phyloP scores from a whole-genome alignment of 2,888 invertebrate genomes.

The Altica lythri region DNA sequence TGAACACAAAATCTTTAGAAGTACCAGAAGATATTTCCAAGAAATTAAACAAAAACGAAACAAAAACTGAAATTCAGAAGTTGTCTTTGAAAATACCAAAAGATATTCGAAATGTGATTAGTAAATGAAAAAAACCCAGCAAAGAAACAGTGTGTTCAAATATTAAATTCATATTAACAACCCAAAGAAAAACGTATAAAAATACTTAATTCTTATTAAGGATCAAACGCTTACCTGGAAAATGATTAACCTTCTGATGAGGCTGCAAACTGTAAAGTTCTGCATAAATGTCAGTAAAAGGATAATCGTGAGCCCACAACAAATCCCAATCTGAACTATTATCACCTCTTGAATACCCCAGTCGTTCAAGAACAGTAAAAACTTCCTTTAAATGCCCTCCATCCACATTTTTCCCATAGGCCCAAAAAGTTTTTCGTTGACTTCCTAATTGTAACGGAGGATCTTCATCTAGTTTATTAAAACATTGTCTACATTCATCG shows the following conservation, averaged over 20 bases:
- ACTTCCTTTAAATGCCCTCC: conserved; percentile 81
- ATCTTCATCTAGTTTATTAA: conserved; percentile 32
- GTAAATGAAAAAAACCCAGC: too few relatives aligned
- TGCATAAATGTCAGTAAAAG: conserved; percentile 68
- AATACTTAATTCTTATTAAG: too few relatives aligned
- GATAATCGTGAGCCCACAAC: conserved; percentile 94
- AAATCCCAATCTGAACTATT: conserved; percentile 71
- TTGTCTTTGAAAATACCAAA: too few relatives aligned
- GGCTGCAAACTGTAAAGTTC: conserved; percentile 65
- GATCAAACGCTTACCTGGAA: conserved; percentile 76
- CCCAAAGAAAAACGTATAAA: too few relatives aligned
- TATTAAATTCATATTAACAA: too few relatives aligned
- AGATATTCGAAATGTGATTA: too few relatives aligned
- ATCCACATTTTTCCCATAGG: conserved; percentile 65
- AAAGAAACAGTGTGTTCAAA: too few relatives aligned
- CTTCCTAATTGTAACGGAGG: conserved; percentile 9
- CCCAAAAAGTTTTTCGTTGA: conserved; percentile 60
- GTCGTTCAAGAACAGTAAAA: conserved; percentile 71
- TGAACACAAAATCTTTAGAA: too few relatives aligned
- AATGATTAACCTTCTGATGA: conserved; percentile 87
- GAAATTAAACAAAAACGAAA: too few relatives aligned
- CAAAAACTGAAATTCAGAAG: too few relatives aligned
- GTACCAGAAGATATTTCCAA: too few relatives aligned
- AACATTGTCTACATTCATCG: conserved; percentile 46
- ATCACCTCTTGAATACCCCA: conserved; percentile 68